These are phyloP conservation scores for Amphiura filiformis DNA, from an alignment of 35 echinoderm and acorn worm genomes.

Conservation along the genomic window DNA sequence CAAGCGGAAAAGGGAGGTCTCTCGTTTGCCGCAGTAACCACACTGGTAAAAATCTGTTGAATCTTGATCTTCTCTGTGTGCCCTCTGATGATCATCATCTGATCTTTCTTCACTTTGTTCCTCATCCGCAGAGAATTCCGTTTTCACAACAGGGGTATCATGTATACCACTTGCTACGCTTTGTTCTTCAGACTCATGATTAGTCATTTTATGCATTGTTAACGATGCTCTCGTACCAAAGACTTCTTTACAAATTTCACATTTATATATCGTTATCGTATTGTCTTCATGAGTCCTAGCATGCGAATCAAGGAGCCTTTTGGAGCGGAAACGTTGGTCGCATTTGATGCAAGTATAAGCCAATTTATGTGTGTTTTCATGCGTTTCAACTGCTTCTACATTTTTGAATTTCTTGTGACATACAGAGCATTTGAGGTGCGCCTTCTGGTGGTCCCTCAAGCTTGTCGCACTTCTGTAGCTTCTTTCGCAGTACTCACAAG, in stretches of 20 bases:
- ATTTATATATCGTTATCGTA: neutral
- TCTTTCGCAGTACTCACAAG: neutral
- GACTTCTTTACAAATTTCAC: too few species aligned
- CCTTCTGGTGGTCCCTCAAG: neutral
- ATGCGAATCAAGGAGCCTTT: neutral
- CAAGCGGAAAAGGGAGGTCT: neutral
- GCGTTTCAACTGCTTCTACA: neutral
- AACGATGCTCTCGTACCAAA: too few species aligned
- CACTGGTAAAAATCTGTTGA: neutral
- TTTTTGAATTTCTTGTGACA: neutral
- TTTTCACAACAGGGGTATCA: too few species aligned
- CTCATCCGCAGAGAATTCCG: too few species aligned
- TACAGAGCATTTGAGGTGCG: neutral
- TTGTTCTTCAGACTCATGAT: too few species aligned
- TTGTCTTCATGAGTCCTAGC: neutral
- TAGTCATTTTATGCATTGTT: too few species aligned
- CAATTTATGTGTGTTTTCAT: neutral
- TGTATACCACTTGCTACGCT: too few species aligned
- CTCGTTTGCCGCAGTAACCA: neutral
- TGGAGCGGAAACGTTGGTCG: neutral
- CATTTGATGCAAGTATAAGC: neutral
- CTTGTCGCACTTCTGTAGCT: neutral
- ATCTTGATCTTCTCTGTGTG: too few species aligned
- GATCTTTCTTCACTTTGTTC: too few species aligned
- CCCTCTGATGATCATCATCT: too few species aligned